Conservation (phyloP, 2,113 vertebrate genomes). For the Pheucticus melanocephalus region DNA sequence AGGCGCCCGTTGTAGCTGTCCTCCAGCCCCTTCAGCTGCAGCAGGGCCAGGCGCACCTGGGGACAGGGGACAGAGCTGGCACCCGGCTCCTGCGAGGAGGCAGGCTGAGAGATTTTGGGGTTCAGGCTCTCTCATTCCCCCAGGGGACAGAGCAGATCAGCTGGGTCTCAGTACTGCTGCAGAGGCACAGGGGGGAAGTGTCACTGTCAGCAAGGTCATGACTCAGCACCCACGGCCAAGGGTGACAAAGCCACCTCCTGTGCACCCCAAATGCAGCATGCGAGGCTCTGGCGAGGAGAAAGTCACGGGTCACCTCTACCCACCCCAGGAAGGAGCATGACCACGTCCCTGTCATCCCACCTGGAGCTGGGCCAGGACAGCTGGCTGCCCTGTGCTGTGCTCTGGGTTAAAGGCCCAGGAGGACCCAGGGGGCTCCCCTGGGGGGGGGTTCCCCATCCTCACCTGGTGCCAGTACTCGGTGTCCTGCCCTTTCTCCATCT, state of each 20-base stretch:
- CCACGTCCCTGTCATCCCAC: neutral
- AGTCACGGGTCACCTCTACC: neutral
- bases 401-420: neutral
- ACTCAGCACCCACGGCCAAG: neutral
- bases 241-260: neutral
- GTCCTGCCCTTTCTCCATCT: slow-evolving; percentile 69
- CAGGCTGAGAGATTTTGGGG: neutral
- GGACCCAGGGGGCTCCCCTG: accelerated
- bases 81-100: accelerated
- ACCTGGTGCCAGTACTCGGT: slow-evolving; percentile 93
- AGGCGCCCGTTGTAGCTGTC: slow-evolving; percentile 83
- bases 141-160: accelerated
- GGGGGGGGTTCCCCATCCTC: neutral
- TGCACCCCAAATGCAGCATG: neutral
- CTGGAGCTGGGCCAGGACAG: neutral
- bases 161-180: neutral
- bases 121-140: neutral
- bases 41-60: slow-evolving; percentile 85
- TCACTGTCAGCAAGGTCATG: neutral
- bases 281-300: accelerated
- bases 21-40: slow-evolving; percentile 93
- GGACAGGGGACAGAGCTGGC: neutral
- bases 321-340: neutral
- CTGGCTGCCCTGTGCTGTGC: accelerated
- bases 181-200: neutral